Base-by-base conservation (phyloP, 2,113 vertebrate genomes). In the Piaya cayana region DNA sequence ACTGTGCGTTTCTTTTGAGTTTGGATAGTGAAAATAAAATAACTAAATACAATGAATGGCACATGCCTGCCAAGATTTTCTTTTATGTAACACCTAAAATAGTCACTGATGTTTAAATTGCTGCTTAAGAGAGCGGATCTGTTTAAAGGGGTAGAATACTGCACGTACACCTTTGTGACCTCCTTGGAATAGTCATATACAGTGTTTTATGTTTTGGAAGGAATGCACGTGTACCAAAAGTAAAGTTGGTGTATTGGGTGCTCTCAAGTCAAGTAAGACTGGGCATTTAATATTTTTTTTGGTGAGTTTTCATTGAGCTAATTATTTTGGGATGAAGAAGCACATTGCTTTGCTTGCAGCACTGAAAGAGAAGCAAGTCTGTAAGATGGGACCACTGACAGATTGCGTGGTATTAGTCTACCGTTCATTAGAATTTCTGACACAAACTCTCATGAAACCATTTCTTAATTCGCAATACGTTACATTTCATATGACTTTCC, bases 11-110 rank as follows among this genome's bases (percentile, higher is more conserved):
- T 92, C 53, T 78, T 91, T 82, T 85, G 58, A 50, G 30, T 89
- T 85, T 95, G 74, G 36, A 53, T 82, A 82, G 78, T 92, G 78
- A 89, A 95, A 95, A 96, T 92, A 96, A 96, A 96, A 18, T 67
- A 86, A 65, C 34, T 68, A 43, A 65, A 69, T 65, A 30, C 36
- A 76, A 37, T 32, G 17, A 92, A 65, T 69, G 74, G 80, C 42
- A 64, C 19, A 17, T 53, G 58, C 30, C 69, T 92, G 58, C 39
- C 65, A 89, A 62, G 25, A 22, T 88, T 88, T 83, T 94, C 49
- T 78, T 92, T 58, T 64, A 10, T 71, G 15, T 45, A 22, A 25
- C 42, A 16, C 23, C 39, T 86, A 64, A 25, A 55, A 69, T 62
- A 63, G 7, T 78, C 56, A 32, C 25, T 52, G 34, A 8, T 92